These are phyloP conservation scores for Platyscapa corneri DNA, from an alignment of 1,140 invertebrate genomes.

Conservation along the genomic window DNA sequence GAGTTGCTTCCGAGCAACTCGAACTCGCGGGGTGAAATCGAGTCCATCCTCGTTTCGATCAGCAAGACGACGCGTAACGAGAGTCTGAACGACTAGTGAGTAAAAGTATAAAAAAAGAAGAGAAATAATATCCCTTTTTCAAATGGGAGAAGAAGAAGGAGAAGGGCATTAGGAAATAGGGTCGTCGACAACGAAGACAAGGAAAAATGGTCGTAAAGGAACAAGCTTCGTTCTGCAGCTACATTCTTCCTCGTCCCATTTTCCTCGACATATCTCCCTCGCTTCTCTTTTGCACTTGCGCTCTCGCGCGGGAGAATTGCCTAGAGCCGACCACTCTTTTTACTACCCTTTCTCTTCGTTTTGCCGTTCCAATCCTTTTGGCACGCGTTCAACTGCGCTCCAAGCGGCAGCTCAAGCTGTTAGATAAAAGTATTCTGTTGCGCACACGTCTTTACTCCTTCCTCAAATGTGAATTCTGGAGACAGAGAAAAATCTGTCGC, in stretches of 20 bases:
- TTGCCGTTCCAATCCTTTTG: conserved; percentile 47
- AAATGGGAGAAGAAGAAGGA: background rate
- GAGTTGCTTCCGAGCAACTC: background rate
- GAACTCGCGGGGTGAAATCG: conserved; percentile 20
- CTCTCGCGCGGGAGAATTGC: conserved; percentile 27
- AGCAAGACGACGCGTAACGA: conserved; percentile 34
- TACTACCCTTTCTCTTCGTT: conserved; percentile 6
- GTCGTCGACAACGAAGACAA: conserved; percentile 23
- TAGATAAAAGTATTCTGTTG: conserved; percentile 49
- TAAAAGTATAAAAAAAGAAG: conserved; percentile 10
- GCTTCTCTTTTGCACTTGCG: background rate
- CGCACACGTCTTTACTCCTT: background rate
- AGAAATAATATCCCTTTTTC: conserved; percentile 27
- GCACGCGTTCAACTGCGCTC: conserved; percentile 47
- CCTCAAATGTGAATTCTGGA: background rate
- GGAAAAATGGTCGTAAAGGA: conserved; percentile 48
- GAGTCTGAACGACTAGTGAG: conserved; percentile 28
- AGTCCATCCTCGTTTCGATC: conserved; percentile 39
- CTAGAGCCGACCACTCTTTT: conserved; percentile 35
- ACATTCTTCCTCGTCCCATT: conserved; percentile 51
- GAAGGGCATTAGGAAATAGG: conserved; percentile 24
- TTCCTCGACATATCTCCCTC: conserved; percentile 7
- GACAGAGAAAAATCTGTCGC: conserved; percentile 8
- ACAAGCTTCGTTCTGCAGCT: conserved; percentile 37
- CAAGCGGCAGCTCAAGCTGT: conserved; percentile 2